A percentile compares a stretch with the other conserved stretches of the same genome.
Conservation (phyloP, 2,888 invertebrate species). For the Drosophila mulleri region DNA sequence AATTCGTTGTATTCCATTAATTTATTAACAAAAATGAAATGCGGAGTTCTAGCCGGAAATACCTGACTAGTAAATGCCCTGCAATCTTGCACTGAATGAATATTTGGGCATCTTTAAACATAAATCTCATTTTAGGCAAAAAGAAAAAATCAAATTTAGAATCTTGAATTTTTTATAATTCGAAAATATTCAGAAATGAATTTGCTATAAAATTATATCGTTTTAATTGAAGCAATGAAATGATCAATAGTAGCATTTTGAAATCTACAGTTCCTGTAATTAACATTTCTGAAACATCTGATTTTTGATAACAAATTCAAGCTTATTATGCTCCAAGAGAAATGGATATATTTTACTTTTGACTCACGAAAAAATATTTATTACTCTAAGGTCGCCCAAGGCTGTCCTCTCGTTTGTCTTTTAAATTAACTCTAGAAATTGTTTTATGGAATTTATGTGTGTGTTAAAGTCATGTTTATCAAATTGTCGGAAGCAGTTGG, state of each 20-base stretch:
- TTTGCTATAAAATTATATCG: too few relatives aligned
- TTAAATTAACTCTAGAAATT: not conserved
- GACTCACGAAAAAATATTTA: not conserved
- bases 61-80: not conserved
- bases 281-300: too few relatives aligned
- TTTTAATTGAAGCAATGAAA: too few relatives aligned
- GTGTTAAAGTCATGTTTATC: constrained; percentile 36
- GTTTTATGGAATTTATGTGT: constrained; percentile 22
- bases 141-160: too few relatives aligned
- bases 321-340: not conserved
- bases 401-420: not conserved
- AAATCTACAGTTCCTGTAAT: too few relatives aligned
- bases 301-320: not conserved
- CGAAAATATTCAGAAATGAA: too few relatives aligned
- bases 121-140: too few relatives aligned
- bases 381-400: not conserved
- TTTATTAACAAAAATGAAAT: not conserved
- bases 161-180: too few relatives aligned
- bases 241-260: too few relatives aligned
- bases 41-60: not conserved
- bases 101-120: too few relatives aligned
- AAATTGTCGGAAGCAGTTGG: constrained; percentile 54
- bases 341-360: not conserved
- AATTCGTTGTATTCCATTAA: constrained; percentile 53
- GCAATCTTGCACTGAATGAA: not conserved